Percentiles rank a stretch among this genome's conserved stretches.
phyloP scores from a whole-genome alignment of 1,140 invertebrate species.

The Drosophila nigrodunni region DNA sequence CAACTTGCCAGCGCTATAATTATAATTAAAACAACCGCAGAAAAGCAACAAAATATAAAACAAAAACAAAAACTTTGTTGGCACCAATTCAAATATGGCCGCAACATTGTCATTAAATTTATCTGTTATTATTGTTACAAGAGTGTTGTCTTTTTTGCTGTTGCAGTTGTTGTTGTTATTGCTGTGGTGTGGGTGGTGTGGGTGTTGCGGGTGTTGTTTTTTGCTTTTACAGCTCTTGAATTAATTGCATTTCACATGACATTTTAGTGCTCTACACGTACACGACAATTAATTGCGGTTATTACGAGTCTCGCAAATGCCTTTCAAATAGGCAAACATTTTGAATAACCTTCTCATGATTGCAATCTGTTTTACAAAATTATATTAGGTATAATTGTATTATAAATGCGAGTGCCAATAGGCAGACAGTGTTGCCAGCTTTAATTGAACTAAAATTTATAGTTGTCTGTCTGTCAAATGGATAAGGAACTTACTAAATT shows the following conservation, averaged over 20 bases:
- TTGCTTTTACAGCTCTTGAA: conserved; percentile 59
- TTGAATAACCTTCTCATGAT: background rate
- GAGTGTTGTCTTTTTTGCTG: conserved; percentile 13
- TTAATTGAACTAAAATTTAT: no score
- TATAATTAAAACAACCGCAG: conserved; percentile 73
- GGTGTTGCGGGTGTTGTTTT: conserved; percentile 22
- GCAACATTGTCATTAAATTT: conserved; percentile 77
- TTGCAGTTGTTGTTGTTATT: conserved; percentile 38
- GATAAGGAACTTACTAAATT: no score
- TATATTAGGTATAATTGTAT: background rate
- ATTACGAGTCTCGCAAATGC: conserved; percentile 57
- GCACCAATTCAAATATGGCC: conserved; percentile 75
- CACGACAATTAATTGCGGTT: conserved; percentile 70
- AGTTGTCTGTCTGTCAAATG: no score
- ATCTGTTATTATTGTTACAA: conserved; percentile 69
- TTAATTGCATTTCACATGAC: conserved; percentile 77
- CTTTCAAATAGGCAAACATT: conserved; percentile 51
- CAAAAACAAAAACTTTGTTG: conserved; percentile 47
- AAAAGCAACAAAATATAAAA: conserved; percentile 28
- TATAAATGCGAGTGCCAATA: background rate
- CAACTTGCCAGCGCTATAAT: conserved; percentile 71
- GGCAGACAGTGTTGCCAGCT: background rate
- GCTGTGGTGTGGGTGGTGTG: conserved; percentile 22
- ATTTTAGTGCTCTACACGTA: conserved; percentile 61
- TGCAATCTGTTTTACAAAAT: background rate